Base-by-base conservation (phyloP, 2,797 vertebrate species). In the Acanthurus tractus region DNA sequence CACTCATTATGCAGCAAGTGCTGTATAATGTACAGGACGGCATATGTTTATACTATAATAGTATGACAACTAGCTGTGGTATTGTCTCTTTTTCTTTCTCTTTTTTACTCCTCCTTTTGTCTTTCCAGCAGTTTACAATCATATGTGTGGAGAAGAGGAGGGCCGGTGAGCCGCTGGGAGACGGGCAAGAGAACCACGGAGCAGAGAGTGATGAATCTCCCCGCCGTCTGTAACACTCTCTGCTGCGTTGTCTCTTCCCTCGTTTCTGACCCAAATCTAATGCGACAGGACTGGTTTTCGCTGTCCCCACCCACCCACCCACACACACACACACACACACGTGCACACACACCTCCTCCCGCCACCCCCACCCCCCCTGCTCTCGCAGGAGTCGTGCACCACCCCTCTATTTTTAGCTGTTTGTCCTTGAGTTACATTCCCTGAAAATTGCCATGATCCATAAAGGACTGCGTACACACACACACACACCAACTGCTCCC, bases 371-470 rank as follows among this genome's bases (percentile, higher is more conserved):
- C 25, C 25, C 29, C 79, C 38, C 40, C 45, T 36, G 12, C 79
- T 74, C 75, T 82, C 11, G 44, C 84, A 65, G 70, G 74, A 88
- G 81, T 82, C 74, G 72, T 79, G 84, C 81, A 76, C 91, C 79
- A 76, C 81, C 84, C 63, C 22, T 86, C 94, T 94, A 93, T 93
- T 94, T 93, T 92, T 93, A 93, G 88, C 89, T 73, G 78, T 89
- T 92, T 92, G 92, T 93, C 92, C 92, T 92, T 92, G 92, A 92
- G 81, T 92, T 88, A 88, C 79, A 86, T 84, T 92, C 84, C 83
- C 84, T 74, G 88, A 92, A 91, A 92, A 92, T 90, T 88, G 88
- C 83, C 75, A 70, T 89, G 92, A 93, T 91, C 87, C 88, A 87
- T 90, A 88, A 88, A 89, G 68, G 83, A 84, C 77, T 76, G 71